Evolutionary conservation across 2,113 vertebrate genomes (phyloP).

Genomic region (Haliaeetus leucogaster): DNA sequence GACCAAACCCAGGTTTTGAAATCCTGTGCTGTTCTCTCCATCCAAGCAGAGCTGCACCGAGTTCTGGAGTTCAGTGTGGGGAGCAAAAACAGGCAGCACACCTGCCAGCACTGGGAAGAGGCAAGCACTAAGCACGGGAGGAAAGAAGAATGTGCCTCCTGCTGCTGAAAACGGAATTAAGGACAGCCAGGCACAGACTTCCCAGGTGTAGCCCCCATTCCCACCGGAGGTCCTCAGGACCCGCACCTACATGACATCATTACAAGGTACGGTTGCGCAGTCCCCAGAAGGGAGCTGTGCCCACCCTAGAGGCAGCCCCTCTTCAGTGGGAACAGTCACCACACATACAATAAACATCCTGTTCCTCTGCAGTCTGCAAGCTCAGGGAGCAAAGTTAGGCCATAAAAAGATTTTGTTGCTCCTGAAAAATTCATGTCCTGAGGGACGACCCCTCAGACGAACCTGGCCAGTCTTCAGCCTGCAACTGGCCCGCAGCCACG

Average conservation of each 20-base stretch:
- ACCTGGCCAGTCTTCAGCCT: background rate
- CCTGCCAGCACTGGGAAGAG: background rate
- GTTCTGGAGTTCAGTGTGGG: background rate
- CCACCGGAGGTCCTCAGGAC: background rate
- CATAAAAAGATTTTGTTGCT: background rate
- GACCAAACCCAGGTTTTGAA: background rate
- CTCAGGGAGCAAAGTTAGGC: constrained; percentile 6
- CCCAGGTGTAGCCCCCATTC: background rate
- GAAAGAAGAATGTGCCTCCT: background rate
- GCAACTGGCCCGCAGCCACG: rapidly evolving
- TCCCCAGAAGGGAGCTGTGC: background rate
- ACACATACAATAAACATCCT: background rate
- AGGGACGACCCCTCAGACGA: background rate
- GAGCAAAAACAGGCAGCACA: background rate
- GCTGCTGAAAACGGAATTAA: background rate
- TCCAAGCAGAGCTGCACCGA: background rate
- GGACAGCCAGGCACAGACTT: background rate
- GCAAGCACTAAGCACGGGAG: background rate
- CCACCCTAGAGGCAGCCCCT: background rate
- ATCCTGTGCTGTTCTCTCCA: background rate
- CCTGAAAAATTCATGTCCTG: background rate
- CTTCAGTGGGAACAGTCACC: background rate
- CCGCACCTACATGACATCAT: rapidly evolving
- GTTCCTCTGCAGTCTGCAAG: background rate
- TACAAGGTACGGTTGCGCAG: background rate